Evolutionary conservation across 2,888 invertebrate species (phyloP).

Genomic region (Standfussiana lucernea): DNA sequence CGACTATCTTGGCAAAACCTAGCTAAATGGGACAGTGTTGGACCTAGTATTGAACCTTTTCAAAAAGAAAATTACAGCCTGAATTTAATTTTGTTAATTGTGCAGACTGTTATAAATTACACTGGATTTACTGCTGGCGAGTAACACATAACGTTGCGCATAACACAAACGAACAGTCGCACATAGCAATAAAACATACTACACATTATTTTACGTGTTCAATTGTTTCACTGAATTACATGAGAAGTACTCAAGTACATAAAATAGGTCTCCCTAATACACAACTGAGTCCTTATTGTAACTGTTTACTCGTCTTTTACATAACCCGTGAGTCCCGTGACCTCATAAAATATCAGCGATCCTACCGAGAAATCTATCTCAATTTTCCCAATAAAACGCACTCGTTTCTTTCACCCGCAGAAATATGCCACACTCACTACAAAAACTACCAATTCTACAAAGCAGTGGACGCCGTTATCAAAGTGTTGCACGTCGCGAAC

Average conservation of each 20-base stretch:
- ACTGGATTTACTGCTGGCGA: not conserved
- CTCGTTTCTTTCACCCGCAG: conserved; percentile 76
- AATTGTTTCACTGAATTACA: not conserved
- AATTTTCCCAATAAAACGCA: not conserved
- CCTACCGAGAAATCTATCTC: not conserved
- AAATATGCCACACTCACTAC: conserved; percentile 93
- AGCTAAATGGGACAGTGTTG: not conserved
- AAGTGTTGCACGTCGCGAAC: conserved; percentile 94
- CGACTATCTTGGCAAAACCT: not conserved
- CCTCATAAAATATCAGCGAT: not conserved
- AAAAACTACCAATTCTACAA: conserved; percentile 95
- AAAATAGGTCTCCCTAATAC: not conserved
- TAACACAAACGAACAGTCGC: not conserved
- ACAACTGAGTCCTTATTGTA: not conserved
- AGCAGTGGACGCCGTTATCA: conserved; percentile 94
- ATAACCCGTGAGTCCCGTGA: not conserved
- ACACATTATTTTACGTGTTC: not conserved
- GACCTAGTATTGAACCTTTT: not conserved
- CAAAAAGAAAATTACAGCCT: not conserved
- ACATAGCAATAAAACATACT: not conserved
- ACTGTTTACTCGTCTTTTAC: not conserved
- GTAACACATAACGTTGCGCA: not conserved
- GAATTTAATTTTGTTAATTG: not conserved
- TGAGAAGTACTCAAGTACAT: not conserved
- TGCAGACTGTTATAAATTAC: not conserved